Conservation (phyloP, 2,888 invertebrate genomes). For the Tinea semifulvella region DNA sequence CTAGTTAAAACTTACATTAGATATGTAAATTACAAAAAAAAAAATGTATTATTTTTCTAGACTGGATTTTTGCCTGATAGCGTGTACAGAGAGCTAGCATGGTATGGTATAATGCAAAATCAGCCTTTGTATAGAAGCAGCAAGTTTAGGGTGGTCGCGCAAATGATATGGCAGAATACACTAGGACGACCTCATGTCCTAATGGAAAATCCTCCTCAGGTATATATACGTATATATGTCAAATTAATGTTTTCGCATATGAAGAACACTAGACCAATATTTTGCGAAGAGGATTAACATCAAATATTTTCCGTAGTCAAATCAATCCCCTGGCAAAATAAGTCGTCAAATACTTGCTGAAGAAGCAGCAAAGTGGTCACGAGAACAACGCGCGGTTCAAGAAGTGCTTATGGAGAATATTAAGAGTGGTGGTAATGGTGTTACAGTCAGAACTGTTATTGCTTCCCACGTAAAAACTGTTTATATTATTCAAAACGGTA, state of each 20-base stretch:
- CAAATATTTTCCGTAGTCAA: slow-evolving; percentile 33
- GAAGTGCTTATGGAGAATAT: slow-evolving; percentile 59
- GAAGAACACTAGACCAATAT: too few relatives aligned
- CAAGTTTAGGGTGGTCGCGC: slow-evolving; percentile 52
- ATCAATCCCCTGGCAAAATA: slow-evolving; percentile 52
- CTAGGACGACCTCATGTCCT: slow-evolving; percentile 57
- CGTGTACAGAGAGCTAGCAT: slow-evolving; percentile 55
- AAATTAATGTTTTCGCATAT: too few relatives aligned
- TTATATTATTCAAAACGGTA: slow-evolving; percentile 56
- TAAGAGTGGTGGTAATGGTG: slow-evolving; percentile 54
- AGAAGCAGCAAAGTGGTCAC: slow-evolving; percentile 58
- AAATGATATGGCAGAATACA: slow-evolving; percentile 58
- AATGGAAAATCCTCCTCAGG: slow-evolving; percentile 57
- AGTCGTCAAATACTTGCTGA: slow-evolving; percentile 55
- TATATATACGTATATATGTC: slow-evolving; percentile 18
- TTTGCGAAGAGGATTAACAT: too few relatives aligned
- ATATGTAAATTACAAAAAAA: background rate
- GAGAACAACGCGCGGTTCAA: slow-evolving; percentile 53
- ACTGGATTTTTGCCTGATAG: slow-evolving; percentile 57
- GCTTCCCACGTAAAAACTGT: slow-evolving; percentile 35
- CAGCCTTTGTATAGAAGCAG: slow-evolving; percentile 53
- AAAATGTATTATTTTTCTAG: slow-evolving; percentile 25
- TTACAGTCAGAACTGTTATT: slow-evolving; percentile 50
- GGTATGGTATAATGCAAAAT: slow-evolving; percentile 58
- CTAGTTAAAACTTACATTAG: background rate